Percentiles rank a stretch among this genome's conserved stretches.
Evolutionary conservation across 2,113 vertebrate genomes (phyloP).

Genomic region (Atlantisia rogersi): DNA sequence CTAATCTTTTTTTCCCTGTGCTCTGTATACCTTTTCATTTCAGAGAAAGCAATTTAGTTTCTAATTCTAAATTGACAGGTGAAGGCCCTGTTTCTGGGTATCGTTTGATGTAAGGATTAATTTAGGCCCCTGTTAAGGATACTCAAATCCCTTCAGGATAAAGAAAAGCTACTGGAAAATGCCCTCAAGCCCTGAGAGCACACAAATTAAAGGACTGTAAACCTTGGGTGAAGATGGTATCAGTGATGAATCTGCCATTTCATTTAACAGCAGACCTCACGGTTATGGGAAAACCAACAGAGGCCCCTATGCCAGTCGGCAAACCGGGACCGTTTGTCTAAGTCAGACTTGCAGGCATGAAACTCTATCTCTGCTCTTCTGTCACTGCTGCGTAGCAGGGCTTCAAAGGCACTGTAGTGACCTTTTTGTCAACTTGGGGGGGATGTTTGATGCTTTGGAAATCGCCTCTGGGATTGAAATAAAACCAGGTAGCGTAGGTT

Average conservation of each 20-base stretch:
- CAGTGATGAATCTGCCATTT: constrained; percentile 60
- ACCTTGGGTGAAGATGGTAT: constrained; percentile 63
- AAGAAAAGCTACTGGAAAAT: constrained; percentile 43
- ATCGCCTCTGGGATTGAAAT: background rate
- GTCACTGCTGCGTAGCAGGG: constrained; percentile 16
- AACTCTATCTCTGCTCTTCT: constrained; percentile 38
- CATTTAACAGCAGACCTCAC: constrained; percentile 5
- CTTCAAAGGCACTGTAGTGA: constrained; percentile 7
- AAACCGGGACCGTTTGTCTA: constrained; percentile 28
- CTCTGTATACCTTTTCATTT: background rate
- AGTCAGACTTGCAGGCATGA: constrained; percentile 35
- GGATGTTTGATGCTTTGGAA: background rate
- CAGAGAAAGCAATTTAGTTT: background rate
- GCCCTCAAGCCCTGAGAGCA: constrained; percentile 1
- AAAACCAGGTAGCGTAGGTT: background rate
- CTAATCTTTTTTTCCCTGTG: background rate
- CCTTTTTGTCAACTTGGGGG: constrained; percentile 63
- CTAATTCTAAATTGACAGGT: background rate
- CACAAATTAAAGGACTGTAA: constrained; percentile 49
- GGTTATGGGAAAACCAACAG: constrained; percentile 48
- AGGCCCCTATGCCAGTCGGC: background rate
- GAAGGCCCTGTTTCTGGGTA: background rate
- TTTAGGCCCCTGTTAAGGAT: background rate
- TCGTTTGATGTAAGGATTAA: constrained; percentile 21
- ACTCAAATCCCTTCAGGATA: constrained; percentile 4